Evolutionary conservation across 2,797 vertebrate species (phyloP).

Genomic region (Graptemys geographica): DNA sequence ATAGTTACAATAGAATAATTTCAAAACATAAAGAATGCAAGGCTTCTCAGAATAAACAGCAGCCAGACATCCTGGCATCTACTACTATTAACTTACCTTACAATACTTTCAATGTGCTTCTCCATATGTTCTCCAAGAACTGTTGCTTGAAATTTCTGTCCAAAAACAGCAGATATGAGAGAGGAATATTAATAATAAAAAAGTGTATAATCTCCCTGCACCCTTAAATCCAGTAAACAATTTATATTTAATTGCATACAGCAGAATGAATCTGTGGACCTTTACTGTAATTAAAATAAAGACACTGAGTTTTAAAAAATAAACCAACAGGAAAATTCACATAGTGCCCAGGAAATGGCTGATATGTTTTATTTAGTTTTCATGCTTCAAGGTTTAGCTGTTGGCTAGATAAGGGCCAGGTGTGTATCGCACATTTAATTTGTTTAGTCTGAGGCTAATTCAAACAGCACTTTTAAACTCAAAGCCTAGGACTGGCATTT

Average conservation of each 20-base stretch:
- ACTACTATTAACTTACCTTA: conserved; percentile 89
- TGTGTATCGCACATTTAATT: conserved; percentile 86
- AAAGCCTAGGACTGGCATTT: neutral
- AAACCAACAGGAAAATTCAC: conserved; percentile 76
- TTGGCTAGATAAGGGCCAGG: conserved; percentile 89
- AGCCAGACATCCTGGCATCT: conserved; percentile 88
- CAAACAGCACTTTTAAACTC: conserved; percentile 70
- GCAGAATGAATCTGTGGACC: conserved; percentile 71
- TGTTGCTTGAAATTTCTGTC: conserved; percentile 87
- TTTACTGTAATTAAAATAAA: conserved; percentile 76
- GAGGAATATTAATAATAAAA: conserved; percentile 85
- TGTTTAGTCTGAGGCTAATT: conserved; percentile 90
- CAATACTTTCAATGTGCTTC: conserved; percentile 85
- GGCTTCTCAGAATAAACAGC: conserved; percentile 76
- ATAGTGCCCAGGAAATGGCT: conserved; percentile 77
- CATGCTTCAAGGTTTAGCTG: conserved; percentile 77
- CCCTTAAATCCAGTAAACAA: conserved; percentile 84
- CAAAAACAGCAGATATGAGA: conserved; percentile 82
- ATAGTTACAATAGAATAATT: conserved; percentile 75
- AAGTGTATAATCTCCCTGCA: conserved; percentile 70
- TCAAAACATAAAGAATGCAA: conserved; percentile 74
- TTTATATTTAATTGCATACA: conserved; percentile 85
- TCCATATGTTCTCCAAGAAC: conserved; percentile 87
- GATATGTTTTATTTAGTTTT: conserved; percentile 80
- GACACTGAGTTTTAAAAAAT: conserved; percentile 80